Percentiles rank a stretch among this genome's conserved stretches.
These are phyloP conservation scores for Cyclina sinensis DNA, from an alignment of 1,140 invertebrate genomes.

Conservation along the genomic window DNA sequence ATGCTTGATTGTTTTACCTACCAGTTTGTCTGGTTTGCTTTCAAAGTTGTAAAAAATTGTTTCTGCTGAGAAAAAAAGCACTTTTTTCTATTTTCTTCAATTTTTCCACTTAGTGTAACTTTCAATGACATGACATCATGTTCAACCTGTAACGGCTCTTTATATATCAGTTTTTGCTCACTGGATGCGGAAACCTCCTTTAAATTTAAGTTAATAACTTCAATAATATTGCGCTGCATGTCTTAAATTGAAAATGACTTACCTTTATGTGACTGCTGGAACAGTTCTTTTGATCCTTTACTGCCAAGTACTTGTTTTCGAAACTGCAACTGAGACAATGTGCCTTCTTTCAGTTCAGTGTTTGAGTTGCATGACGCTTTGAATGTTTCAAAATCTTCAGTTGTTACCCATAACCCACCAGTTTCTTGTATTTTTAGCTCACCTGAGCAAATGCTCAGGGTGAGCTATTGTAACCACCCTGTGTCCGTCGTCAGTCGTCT, in stretches of 20 bases:
- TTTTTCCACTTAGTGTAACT: not conserved
- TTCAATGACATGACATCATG: not conserved
- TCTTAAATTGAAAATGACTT: not conserved
- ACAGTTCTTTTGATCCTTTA: not conserved
- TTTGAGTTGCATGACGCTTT: not conserved
- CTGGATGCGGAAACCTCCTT: not conserved
- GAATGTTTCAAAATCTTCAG: no score
- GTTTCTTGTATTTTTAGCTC: no score
- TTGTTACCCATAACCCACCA: no score
- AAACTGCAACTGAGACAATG: not conserved
- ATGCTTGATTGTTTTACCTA: not conserved
- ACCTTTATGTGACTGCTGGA: constrained; percentile 3
- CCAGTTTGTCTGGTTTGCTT: not conserved
- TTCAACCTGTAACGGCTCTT: not conserved
- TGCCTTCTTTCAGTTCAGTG: not conserved
- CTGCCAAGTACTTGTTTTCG: not conserved
- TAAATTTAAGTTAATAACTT: constrained; percentile 1
- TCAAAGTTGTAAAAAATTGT: not conserved
- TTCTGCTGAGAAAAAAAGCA: not conserved
- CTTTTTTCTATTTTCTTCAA: constrained; percentile 2
- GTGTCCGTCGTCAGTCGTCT: no score
- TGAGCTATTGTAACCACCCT: no score
- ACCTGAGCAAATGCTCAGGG: no score
- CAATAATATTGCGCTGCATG: not conserved
- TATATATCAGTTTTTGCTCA: not conserved